Conservation (phyloP, 2,888 invertebrate species). For the Philaethria dido region DNA sequence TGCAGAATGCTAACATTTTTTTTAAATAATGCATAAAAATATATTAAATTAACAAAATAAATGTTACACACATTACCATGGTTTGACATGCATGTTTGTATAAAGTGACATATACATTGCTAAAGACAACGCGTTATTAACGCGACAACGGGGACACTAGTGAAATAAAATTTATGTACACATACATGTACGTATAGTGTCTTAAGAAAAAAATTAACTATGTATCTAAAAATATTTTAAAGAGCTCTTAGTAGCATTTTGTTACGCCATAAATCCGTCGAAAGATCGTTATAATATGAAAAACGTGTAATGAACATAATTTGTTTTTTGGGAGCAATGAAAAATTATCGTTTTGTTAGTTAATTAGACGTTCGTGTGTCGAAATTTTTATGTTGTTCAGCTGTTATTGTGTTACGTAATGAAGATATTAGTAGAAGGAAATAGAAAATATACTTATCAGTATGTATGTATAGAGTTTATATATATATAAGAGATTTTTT, state of each 20-base stretch:
- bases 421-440: neutral
- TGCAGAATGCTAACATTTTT: too few relatives aligned
- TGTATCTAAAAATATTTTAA: constrained; percentile 20
- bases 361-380: constrained; percentile 20
- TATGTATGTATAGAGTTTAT: neutral
- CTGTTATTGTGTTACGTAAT: constrained; percentile 9
- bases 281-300: constrained; percentile 34
- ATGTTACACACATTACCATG: too few relatives aligned
- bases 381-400: constrained; percentile 22
- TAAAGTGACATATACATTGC: too few relatives aligned
- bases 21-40: too few relatives aligned
- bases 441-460: too few relatives aligned
- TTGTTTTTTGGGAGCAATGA: constrained; percentile 16
- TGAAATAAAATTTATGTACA: too few relatives aligned
- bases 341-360: constrained; percentile 22
- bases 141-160: too few relatives aligned
- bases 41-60: too few relatives aligned
- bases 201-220: neutral
- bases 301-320: constrained; percentile 15
- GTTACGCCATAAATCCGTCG: constrained; percentile 38
- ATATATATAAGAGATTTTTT: neutral
- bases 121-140: too few relatives aligned
- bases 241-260: constrained; percentile 22
- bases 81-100: too few relatives aligned
- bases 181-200: too few relatives aligned